Percentiles rank a stretch among this genome's conserved stretches.
These are phyloP conservation scores for Dipus sagitta DNA, from an alignment of 2,797 vertebrate genomes.

Conservation along the genomic window DNA sequence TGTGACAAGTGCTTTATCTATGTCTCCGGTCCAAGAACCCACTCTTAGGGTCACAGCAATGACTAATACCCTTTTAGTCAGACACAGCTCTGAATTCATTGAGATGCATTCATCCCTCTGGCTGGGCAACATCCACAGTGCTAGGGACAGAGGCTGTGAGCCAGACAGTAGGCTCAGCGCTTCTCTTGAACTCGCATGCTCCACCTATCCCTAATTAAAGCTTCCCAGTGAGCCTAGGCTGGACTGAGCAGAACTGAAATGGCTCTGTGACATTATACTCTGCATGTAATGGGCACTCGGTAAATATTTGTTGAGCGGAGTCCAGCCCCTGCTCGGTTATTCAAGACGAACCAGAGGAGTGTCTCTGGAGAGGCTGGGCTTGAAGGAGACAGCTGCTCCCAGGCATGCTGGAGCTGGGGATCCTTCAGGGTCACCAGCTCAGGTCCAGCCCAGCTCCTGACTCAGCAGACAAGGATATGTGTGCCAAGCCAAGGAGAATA, in stretches of 20 bases:
- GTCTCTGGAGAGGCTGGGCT: constrained; percentile 47
- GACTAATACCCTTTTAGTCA: neutral
- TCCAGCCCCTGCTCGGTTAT: constrained; percentile 50
- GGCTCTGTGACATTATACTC: neutral
- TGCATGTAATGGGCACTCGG: neutral
- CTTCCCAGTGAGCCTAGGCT: neutral
- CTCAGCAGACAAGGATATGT: neutral
- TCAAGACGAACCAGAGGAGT: neutral
- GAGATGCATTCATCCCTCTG: constrained; percentile 12
- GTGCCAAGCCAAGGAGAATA: neutral
- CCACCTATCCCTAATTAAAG: neutral
- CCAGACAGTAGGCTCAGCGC: neutral
- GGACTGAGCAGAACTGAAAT: neutral
- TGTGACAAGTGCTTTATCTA: too few species aligned
- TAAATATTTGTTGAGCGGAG: constrained; percentile 46
- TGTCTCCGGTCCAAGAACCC: neutral
- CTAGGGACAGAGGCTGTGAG: neutral
- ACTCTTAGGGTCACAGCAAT: neutral
- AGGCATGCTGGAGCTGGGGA: neutral
- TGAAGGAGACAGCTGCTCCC: constrained; percentile 49
- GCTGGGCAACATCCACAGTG: constrained; percentile 1
- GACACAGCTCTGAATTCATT: constrained; percentile 12
- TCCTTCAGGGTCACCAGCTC: constrained; percentile 50
- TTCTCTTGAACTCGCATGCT: neutral
- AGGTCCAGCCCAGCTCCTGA: constrained; percentile 48